A percentile compares a stretch with the other conserved stretches of the same genome.
phyloP scores from a whole-genome alignment of 1,140 invertebrate species.

The Drosophila melanica region DNA sequence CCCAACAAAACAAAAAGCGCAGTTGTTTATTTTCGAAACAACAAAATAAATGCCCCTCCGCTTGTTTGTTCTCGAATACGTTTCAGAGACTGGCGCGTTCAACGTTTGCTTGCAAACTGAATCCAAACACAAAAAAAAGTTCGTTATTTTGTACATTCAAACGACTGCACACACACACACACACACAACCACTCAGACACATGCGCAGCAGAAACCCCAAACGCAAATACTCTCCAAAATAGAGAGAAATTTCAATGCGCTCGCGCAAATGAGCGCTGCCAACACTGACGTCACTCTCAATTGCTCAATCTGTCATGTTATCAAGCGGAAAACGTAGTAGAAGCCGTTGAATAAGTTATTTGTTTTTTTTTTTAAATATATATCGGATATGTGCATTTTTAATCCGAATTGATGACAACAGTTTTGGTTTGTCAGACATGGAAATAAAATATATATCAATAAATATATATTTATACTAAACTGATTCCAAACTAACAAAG shows the following conservation, averaged over 20 bases:
- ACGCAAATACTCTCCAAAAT: conserved; percentile 7
- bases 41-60: conserved; percentile 42
- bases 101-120: conserved; percentile 69
- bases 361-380: too few species aligned
- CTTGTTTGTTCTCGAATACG: conserved; percentile 34
- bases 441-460: too few species aligned
- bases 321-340: background rate
- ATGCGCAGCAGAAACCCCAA: conserved; percentile 8
- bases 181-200: conserved; percentile 15
- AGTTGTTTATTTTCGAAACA: conserved; percentile 43
- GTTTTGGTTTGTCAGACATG: too few species aligned
- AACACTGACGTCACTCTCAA: conserved; percentile 55
- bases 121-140: conserved; percentile 60
- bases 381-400: too few species aligned
- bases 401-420: too few species aligned
- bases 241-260: conserved; percentile 40
- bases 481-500: too few species aligned
- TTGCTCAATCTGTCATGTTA: background rate
- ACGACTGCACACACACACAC: conserved; percentile 8
- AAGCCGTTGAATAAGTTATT: too few species aligned
- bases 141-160: conserved; percentile 48
- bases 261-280: conserved; percentile 45
- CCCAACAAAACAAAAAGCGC: conserved; percentile 3
- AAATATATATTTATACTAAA: too few species aligned
- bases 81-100: conserved; percentile 63